phyloP scores from a whole-genome alignment of 2,113 vertebrate genomes.

The Xenopus laevis region DNA sequence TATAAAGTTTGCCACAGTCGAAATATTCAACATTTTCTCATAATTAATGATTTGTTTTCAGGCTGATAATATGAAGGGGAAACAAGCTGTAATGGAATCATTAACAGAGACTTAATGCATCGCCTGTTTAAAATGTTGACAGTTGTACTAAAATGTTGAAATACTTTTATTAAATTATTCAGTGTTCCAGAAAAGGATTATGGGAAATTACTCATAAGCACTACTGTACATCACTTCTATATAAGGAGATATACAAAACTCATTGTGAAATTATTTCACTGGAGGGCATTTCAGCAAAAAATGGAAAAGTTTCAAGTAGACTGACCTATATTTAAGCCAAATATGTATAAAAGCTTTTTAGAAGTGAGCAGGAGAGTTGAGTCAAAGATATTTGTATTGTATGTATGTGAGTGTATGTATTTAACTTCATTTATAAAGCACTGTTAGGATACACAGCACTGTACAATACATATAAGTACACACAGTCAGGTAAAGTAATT shows the following conservation, averaged over 20 bases:
- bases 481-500: too few relatives aligned
- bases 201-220: background rate
- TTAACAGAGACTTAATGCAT: background rate
- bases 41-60: background rate
- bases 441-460: too few relatives aligned
- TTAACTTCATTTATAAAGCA: too few relatives aligned
- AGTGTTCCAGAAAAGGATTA: background rate
- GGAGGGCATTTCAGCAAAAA: background rate
- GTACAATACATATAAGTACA: too few relatives aligned
- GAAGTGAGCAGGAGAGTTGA: too few relatives aligned
- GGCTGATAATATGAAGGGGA: background rate
- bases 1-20: background rate
- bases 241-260: background rate
- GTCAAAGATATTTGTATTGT: too few relatives aligned
- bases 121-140: conserved; percentile 1
- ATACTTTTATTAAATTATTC: background rate
- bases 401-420: too few relatives aligned
- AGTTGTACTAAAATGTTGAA: conserved; percentile 2
- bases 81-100: background rate
- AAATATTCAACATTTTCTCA: background rate
- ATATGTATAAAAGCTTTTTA: background rate
- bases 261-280: background rate
- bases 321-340: background rate
- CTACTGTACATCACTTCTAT: background rate
- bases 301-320: background rate